A percentile compares a stretch with the other conserved stretches of the same genome.
These are phyloP conservation scores for Amia ocellicauda DNA, from an alignment of 2,113 vertebrate genomes.

Conservation along the genomic window DNA sequence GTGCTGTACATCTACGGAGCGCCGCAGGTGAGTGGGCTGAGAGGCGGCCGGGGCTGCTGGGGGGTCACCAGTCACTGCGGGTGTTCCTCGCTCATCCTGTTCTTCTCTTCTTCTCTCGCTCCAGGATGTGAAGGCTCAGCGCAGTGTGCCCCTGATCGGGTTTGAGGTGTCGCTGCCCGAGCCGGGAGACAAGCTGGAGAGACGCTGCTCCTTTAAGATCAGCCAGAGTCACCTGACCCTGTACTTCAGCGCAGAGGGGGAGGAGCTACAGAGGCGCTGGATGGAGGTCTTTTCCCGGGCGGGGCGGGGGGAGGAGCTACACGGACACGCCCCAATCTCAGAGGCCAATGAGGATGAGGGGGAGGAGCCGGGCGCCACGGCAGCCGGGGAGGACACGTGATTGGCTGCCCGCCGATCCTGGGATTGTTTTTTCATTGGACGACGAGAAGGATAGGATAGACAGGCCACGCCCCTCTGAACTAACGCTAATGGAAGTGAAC, in stretches of 20 bases:
- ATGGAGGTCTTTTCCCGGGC: constrained; percentile 77
- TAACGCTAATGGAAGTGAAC: constrained; percentile 24
- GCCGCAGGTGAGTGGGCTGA: constrained; percentile 75
- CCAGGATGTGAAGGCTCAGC: constrained; percentile 87
- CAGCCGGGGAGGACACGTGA: constrained; percentile 62
- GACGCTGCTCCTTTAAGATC: constrained; percentile 82
- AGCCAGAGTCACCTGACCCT: constrained; percentile 86
- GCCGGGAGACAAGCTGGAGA: constrained; percentile 78
- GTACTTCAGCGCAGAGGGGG: constrained; percentile 83
- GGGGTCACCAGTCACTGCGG: no score
- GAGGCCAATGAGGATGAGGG: constrained; percentile 72
- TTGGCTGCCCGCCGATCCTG: constrained; percentile 26
- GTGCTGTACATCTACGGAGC: constrained; percentile 89
- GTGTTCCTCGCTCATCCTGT: neutral
- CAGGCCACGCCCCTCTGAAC: no score
- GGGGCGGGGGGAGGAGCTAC: constrained; percentile 73
- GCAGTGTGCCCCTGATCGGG: constrained; percentile 83
- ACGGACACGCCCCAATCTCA: constrained; percentile 56
- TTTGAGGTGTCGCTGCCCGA: constrained; percentile 80
- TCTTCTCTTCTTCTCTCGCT: neutral
- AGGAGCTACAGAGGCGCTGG: constrained; percentile 81
- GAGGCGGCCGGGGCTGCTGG: no score
- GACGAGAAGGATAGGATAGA: no score
- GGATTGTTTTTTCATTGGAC: no score
- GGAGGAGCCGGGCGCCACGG: constrained; percentile 48